Evolutionary conservation across 1,140 invertebrate species (phyloP).

Genomic region (Druon quercuslanigerum): DNA sequence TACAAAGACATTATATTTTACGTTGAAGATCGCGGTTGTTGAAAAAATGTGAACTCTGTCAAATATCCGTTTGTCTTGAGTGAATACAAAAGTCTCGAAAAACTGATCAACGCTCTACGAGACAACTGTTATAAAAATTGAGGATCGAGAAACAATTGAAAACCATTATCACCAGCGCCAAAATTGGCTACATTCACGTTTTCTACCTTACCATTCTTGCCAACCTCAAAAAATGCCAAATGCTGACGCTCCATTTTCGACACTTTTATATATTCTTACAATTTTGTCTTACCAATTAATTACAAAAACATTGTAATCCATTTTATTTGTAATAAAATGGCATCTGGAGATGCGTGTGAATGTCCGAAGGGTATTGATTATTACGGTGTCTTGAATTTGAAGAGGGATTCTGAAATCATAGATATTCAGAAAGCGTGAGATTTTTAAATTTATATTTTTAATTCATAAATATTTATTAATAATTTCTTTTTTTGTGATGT

Average conservation of each 20-base stretch:
- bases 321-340: slow-evolving; percentile 29
- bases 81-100: slow-evolving; percentile 3
- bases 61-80: slow-evolving; percentile 29
- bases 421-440: slow-evolving; percentile 86
- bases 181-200: not conserved
- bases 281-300: not conserved
- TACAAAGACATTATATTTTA: not conserved
- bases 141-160: slow-evolving; percentile 14
- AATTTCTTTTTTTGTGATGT: not conserved
- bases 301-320: not conserved
- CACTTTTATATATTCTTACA: not conserved
- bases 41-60: slow-evolving; percentile 47
- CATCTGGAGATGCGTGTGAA: slow-evolving; percentile 34
- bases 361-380: slow-evolving; percentile 80
- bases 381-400: slow-evolving; percentile 84
- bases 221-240: slow-evolving; percentile 7
- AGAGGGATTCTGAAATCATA: slow-evolving; percentile 79
- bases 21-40: slow-evolving; percentile 50
- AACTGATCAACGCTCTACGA: not conserved
- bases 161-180: not conserved
- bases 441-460: slow-evolving; percentile 32
- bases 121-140: slow-evolving; percentile 19
- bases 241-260: not conserved
- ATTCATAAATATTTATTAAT: slow-evolving; percentile 22
- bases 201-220: slow-evolving; percentile 9